Evolutionary conservation across 2,797 vertebrate genomes (phyloP).

Genomic region (Hippoglossus hippoglossus): DNA sequence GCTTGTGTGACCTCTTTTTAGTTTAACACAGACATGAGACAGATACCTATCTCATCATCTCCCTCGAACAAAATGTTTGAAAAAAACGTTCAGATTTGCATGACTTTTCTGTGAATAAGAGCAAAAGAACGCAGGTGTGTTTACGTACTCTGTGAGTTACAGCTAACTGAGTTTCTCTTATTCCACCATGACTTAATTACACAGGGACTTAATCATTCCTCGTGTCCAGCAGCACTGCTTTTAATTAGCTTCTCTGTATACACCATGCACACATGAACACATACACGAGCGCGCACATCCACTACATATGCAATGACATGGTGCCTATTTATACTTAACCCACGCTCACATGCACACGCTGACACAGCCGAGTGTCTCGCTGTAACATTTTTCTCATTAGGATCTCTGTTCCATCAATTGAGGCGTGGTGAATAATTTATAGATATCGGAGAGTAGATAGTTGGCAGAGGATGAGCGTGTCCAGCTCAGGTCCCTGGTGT

Average conservation of each 20-base stretch:
- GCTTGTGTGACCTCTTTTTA: too few relatives aligned
- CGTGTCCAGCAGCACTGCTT: constrained; percentile 54
- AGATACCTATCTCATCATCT: too few relatives aligned
- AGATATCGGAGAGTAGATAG: constrained; percentile 48
- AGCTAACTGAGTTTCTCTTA: constrained; percentile 28
- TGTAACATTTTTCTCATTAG: constrained; percentile 73
- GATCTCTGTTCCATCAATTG: constrained; percentile 60
- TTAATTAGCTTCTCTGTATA: constrained; percentile 62
- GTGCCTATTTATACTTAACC: constrained; percentile 53
- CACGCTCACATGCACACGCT: constrained; percentile 32
- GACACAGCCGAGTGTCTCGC: constrained; percentile 54
- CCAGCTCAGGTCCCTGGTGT: constrained; percentile 57
- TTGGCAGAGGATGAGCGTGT: constrained; percentile 41
- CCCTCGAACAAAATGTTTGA: too few relatives aligned
- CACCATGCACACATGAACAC: constrained; percentile 8
- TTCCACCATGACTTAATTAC: constrained; percentile 60
- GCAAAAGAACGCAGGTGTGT: too few relatives aligned
- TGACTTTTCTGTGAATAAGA: too few relatives aligned
- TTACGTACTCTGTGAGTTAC: too few relatives aligned
- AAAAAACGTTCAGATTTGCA: too few relatives aligned
- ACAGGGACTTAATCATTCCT: constrained; percentile 60
- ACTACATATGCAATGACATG: constrained; percentile 45
- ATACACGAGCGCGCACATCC: constrained; percentile 8
- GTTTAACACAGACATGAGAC: too few relatives aligned
- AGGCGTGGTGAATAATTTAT: constrained; percentile 76